phyloP scores from a whole-genome alignment of 1,140 invertebrate genomes.

The Sitophilus oryzae region DNA sequence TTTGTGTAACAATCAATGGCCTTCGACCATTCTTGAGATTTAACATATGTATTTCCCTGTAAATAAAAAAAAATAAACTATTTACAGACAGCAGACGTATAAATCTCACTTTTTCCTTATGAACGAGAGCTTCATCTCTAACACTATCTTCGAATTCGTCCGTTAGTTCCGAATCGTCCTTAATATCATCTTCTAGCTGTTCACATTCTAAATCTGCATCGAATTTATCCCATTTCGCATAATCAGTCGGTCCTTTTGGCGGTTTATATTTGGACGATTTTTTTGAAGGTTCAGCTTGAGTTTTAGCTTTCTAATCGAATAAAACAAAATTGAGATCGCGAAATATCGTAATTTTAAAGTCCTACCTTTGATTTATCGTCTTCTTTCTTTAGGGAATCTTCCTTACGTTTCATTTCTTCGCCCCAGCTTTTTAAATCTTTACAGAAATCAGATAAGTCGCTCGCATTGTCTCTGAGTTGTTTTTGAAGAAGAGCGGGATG shows the following conservation, averaged over 20 bases:
- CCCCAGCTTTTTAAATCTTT: conserved; percentile 79
- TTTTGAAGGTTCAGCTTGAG: background rate
- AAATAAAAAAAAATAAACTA: conserved; percentile 33
- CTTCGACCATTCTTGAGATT: conserved; percentile 67
- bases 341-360: conserved; percentile 7
- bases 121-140: conserved; percentile 50
- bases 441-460: conserved; percentile 65
- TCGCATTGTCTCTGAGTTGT: conserved; percentile 64
- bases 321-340: conserved; percentile 40
- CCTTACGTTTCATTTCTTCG: conserved; percentile 75
- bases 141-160: conserved; percentile 46
- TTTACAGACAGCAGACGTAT: conserved; percentile 11
- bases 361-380: conserved; percentile 42
- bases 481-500: conserved; percentile 58
- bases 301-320: background rate
- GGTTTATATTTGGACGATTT: background rate
- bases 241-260: conserved; percentile 55
- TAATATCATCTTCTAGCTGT: conserved; percentile 55
- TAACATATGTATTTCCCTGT: conserved; percentile 80
- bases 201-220: conserved; percentile 71
- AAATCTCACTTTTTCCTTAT: conserved; percentile 56
- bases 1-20: conserved; percentile 75
- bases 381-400: conserved; percentile 50
- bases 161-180: conserved; percentile 46
- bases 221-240: conserved; percentile 73